A percentile compares a stretch with the other conserved stretches of the same genome.
Conservation (phyloP, 2,797 vertebrate genomes). For the Rhinichthys osculus region DNA sequence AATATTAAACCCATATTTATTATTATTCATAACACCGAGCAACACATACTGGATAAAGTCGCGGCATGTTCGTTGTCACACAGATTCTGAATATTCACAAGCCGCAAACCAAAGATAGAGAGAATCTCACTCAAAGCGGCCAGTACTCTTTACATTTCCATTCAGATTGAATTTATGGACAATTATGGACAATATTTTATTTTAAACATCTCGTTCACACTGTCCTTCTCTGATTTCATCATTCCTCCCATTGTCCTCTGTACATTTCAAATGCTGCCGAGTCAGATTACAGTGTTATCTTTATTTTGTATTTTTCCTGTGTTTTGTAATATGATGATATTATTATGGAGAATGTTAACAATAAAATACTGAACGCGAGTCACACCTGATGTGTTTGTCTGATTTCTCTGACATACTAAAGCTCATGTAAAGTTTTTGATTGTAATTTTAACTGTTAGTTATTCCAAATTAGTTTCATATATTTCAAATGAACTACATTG, state of each 20-base stretch:
- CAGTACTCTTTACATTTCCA: background rate
- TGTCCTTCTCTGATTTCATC: constrained; percentile 17
- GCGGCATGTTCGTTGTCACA: background rate
- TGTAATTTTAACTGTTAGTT: too few species aligned
- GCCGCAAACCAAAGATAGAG: constrained; percentile 4
- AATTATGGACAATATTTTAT: background rate
- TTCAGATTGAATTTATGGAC: constrained; percentile 38
- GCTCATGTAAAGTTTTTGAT: background rate
- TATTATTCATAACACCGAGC: background rate
- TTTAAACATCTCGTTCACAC: background rate
- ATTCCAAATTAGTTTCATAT: too few species aligned
- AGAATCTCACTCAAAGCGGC: background rate
- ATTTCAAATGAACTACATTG: background rate
- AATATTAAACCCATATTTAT: background rate
- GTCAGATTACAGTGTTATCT: constrained; percentile 74
- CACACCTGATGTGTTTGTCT: background rate
- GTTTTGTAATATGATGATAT: constrained; percentile 71
- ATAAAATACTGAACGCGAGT: constrained; percentile 39
- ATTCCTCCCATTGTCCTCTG: constrained; percentile 46
- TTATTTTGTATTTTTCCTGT: constrained; percentile 56
- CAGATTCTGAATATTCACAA: background rate
- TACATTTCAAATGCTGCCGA: constrained; percentile 63
- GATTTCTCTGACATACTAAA: background rate
- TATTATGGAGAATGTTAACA: constrained; percentile 65
- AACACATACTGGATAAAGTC: background rate